Percentiles rank a stretch among this genome's conserved stretches.
These are phyloP conservation scores for Hemaris fuciformis DNA, from an alignment of 2,888 invertebrate genomes.

Conservation along the genomic window DNA sequence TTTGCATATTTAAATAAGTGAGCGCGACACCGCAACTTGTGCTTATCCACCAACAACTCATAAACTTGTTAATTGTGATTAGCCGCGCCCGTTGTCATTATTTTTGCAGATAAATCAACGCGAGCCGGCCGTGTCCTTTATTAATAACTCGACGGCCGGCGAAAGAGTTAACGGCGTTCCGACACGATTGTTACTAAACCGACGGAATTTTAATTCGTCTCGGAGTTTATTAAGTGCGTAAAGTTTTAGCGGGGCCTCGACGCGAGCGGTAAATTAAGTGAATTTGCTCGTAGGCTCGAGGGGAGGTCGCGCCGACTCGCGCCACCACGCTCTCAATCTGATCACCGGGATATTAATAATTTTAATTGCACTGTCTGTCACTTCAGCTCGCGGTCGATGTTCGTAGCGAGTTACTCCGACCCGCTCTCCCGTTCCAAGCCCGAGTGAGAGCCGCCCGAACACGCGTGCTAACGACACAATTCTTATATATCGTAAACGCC, in stretches of 20 bases:
- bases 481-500: slow-evolving; percentile 40
- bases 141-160: slow-evolving; percentile 60
- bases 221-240: slow-evolving; percentile 79
- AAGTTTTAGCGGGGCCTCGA: slow-evolving; percentile 69
- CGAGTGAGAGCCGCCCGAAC: slow-evolving; percentile 40
- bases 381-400: slow-evolving; percentile 23
- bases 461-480: slow-evolving; percentile 42
- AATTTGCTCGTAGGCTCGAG: slow-evolving; percentile 62
- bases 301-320: slow-evolving; percentile 36
- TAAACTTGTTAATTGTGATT: slow-evolving; percentile 63
- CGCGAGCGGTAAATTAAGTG: slow-evolving; percentile 71
- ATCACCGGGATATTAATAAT: slow-evolving; percentile 57
- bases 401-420: slow-evolving; percentile 17
- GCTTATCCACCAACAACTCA: slow-evolving; percentile 41
- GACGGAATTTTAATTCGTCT: slow-evolving; percentile 78
- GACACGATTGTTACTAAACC: slow-evolving; percentile 75
- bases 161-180: slow-evolving; percentile 72
- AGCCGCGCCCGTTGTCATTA: slow-evolving; percentile 48
- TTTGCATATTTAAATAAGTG: slow-evolving; percentile 68
- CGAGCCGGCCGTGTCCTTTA: slow-evolving; percentile 59
- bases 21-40: slow-evolving; percentile 46
- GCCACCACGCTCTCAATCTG: slow-evolving; percentile 48
- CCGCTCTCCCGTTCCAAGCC: slow-evolving; percentile 55
- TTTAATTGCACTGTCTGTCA: slow-evolving; percentile 47
- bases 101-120: slow-evolving; percentile 61